These are phyloP conservation scores for Peromyscus aztecus DNA, from an alignment of 2,797 vertebrate genomes.

Conservation along the genomic window DNA sequence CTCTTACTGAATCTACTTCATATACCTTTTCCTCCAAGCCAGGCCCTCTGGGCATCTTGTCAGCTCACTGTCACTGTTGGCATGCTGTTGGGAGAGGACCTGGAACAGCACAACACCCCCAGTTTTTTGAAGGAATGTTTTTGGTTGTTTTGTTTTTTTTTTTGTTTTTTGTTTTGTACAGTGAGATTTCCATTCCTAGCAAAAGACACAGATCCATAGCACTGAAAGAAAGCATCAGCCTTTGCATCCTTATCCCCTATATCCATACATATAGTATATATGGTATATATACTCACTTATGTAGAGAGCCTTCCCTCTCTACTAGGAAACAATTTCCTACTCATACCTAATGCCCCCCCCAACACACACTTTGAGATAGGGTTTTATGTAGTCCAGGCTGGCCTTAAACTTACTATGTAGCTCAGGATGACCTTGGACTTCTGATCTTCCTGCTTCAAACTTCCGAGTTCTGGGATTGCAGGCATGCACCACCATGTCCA, in stretches of 20 bases:
- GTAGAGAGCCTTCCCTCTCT: not conserved
- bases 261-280: not conserved
- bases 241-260: not conserved
- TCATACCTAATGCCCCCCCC: not conserved
- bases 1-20: not conserved
- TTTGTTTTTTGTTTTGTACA: not conserved
- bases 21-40: not conserved
- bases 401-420: not conserved
- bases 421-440: not conserved
- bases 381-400: not conserved
- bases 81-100: not conserved
- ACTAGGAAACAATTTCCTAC: not conserved
- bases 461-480: not conserved
- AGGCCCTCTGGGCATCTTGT: not conserved
- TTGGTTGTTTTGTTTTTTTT: not conserved
- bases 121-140: conserved; percentile 31
- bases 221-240: not conserved
- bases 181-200: conserved; percentile 37
- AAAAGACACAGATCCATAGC: not conserved
- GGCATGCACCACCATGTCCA: not conserved
- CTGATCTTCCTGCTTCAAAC: not conserved
- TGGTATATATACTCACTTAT: not conserved
- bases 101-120: not conserved
- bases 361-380: not conserved
- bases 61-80: not conserved